Percentiles rank a stretch among this genome's conserved stretches.
Conservation (phyloP, 2,113 vertebrate species). For the Trematocara macrostoma region DNA sequence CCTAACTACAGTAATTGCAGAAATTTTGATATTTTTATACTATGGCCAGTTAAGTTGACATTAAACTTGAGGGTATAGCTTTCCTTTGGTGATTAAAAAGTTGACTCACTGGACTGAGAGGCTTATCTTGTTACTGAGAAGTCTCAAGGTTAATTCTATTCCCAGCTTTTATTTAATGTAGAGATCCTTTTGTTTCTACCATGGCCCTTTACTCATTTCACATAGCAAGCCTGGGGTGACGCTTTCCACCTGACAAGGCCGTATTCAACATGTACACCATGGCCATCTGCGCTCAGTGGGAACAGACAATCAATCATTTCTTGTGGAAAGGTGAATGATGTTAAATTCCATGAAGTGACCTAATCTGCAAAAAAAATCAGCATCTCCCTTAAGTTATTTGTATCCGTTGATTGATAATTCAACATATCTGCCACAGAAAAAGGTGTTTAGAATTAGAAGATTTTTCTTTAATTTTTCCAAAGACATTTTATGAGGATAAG, state of each 20-base stretch:
- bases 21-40: neutral
- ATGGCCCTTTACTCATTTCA: conserved; percentile 12
- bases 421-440: no score
- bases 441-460: no score
- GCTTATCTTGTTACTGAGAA: neutral
- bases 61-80: neutral
- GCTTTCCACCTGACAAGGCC: conserved; percentile 48
- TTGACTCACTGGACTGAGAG: neutral
- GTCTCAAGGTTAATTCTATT: conserved; percentile 26
- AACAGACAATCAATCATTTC: conserved; percentile 50
- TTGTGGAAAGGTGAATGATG: conserved; percentile 37
- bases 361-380: neutral
- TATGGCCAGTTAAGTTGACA: neutral
- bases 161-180: conserved; percentile 21
- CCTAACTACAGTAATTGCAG: neutral
- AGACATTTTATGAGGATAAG: neutral
- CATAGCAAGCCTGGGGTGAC: conserved; percentile 18
- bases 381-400: no score
- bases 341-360: neutral
- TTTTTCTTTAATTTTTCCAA: no score
- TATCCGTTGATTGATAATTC: no score
- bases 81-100: conserved; percentile 1
- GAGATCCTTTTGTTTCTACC: conserved; percentile 26
- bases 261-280: conserved; percentile 25
- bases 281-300: conserved; percentile 21